These are phyloP conservation scores for Melangyna quadrimaculata DNA, from an alignment of 2,888 invertebrate species.

Conservation along the genomic window DNA sequence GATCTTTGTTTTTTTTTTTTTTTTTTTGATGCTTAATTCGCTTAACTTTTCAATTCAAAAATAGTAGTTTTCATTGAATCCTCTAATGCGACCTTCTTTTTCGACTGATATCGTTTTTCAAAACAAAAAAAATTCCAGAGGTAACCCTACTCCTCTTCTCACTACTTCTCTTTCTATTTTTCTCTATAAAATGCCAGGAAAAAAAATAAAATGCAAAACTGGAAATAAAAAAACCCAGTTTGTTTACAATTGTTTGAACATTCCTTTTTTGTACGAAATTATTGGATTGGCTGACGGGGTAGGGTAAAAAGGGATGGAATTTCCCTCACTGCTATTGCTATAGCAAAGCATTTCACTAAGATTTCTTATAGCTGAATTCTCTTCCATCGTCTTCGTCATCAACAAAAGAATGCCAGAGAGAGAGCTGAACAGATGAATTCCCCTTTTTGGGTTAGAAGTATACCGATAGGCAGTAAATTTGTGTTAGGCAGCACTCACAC, in stretches of 20 bases:
- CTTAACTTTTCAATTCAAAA: too few relatives aligned
- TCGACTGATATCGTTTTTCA: not conserved
- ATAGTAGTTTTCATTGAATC: too few relatives aligned
- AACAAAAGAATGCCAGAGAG: conserved; percentile 38
- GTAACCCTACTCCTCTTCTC: not conserved
- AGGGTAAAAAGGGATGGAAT: conserved; percentile 3
- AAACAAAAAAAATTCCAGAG: not conserved
- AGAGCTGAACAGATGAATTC: conserved; percentile 37
- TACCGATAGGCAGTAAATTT: conserved; percentile 31
- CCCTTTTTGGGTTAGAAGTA: conserved; percentile 67
- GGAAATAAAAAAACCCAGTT: conserved; percentile 60
- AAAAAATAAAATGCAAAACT: conserved; percentile 42
- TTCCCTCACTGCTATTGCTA: conserved; percentile 19
- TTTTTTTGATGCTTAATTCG: too few relatives aligned
- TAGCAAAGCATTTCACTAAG: not conserved
- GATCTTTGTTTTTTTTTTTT: too few relatives aligned
- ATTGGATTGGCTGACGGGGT: conserved; percentile 23
- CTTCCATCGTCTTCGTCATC: not conserved
- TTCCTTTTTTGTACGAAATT: conserved; percentile 64
- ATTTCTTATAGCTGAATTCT: conserved; percentile 57
- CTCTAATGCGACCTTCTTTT: too few relatives aligned
- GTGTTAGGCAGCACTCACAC: conserved; percentile 66
- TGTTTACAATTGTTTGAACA: conserved; percentile 71
- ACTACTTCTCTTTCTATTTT: conserved; percentile 14
- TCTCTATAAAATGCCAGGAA: conserved; percentile 11